Conservation (phyloP, 2,113 vertebrate genomes). For the Mola mola region DNA sequence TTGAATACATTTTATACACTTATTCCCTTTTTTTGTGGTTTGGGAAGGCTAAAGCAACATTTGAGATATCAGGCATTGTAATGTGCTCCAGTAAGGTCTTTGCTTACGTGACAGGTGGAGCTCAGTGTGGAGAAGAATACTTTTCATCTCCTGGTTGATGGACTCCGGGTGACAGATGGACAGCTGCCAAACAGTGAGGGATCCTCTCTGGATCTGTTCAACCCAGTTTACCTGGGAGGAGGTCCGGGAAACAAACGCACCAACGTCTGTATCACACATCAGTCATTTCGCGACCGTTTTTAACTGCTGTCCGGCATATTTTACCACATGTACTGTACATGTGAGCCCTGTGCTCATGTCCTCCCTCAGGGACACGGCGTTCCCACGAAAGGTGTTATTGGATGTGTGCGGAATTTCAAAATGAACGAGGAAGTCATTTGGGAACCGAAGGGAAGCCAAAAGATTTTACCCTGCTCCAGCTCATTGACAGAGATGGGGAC, state of each 20-base stretch:
- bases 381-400: constrained; percentile 80
- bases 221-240: constrained; percentile 80
- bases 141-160: constrained; percentile 83
- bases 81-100: no score
- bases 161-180: constrained; percentile 79
- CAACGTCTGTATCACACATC: constrained; percentile 37
- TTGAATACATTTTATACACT: no score
- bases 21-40: no score
- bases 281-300: neutral
- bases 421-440: constrained; percentile 77
- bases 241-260: constrained; percentile 46
- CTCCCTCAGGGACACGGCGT: constrained; percentile 75
- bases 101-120: constrained; percentile 77
- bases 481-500: constrained; percentile 77
- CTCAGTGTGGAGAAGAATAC: constrained; percentile 77
- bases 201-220: constrained; percentile 64
- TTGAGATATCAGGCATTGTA: no score
- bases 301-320: no score
- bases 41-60: no score
- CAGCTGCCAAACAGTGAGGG: constrained; percentile 60
- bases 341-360: neutral
- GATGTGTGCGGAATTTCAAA: constrained; percentile 86
- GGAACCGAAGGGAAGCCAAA: constrained; percentile 68
- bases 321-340: neutral
- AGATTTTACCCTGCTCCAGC: constrained; percentile 80